These are phyloP conservation scores for Hyperopisus bebe DNA, from an alignment of 2,113 vertebrate genomes.

Conservation along the genomic window DNA sequence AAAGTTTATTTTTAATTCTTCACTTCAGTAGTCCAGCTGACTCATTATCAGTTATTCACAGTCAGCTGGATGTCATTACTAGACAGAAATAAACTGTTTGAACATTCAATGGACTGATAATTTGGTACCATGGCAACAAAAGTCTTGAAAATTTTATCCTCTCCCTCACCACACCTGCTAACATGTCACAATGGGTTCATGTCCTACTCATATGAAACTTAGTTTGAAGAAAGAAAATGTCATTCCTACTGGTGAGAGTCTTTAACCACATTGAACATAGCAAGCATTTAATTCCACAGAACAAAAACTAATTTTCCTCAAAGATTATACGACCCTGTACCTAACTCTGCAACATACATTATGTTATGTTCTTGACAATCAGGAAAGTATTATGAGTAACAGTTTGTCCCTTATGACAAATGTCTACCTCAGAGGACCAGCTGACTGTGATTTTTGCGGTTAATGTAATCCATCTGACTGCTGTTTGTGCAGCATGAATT, in stretches of 20 bases:
- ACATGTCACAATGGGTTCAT: background rate
- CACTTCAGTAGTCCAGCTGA: background rate
- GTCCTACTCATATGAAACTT: background rate
- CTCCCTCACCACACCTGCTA: background rate
- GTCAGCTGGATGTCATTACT: background rate
- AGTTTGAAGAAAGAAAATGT: background rate
- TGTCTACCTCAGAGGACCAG: too few relatives aligned
- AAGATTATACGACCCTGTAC: background rate
- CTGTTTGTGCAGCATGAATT: background rate
- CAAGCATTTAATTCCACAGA: background rate
- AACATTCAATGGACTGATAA: background rate
- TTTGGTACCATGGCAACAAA: background rate
- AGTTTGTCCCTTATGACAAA: background rate
- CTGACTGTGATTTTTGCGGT: background rate
- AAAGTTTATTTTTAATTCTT: background rate
- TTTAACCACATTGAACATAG: background rate
- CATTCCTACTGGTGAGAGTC: background rate
- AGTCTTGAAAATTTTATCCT: background rate
- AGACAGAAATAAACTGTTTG: background rate
- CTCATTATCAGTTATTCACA: background rate
- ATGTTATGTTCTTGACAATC: background rate
- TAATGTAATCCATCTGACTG: background rate
- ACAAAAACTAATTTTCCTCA: background rate
- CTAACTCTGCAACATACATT: background rate
- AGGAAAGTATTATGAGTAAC: background rate